Base-by-base conservation (phyloP, 1,140 invertebrate species). In the Antheraea mylitta region DNA sequence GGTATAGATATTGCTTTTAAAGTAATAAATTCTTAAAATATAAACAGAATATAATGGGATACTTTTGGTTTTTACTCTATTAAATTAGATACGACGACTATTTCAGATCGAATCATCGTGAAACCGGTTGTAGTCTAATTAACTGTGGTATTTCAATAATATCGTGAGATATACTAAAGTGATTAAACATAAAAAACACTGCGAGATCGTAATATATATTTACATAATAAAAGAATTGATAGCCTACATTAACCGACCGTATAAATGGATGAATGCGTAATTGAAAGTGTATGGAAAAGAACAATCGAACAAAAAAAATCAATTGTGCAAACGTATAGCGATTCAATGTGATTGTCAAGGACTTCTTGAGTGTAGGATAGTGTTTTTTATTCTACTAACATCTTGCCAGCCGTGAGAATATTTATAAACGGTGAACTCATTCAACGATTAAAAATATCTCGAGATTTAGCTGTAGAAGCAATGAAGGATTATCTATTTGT, bases 311-410 rank as follows among this genome's bases (percentile, higher is more conserved):
- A 66, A 66, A 73, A 73, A 67, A 73, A 22, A 53, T 30, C 38
- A 70, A 67, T 59, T 62, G 71, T 48, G 22, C 62, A 62, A 64
- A 59, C 58, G 63, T 66, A 64, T 38, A 13, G 45, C 18, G 30
- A 22, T 62, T 68, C 66, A 69, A 67, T 70, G 68, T 73, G 64
- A 69, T 65, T 69, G 71, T 63, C 71, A 67, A 73, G 71, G 68
- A 73, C 68, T 61, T 22, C 38, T 65, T 63, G 22, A 69, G 67
- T 70, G 64, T 62, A 37, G 13, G 18, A 30, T 22, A 37, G 22
- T 36, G 7, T 53, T 73, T 73, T 73, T 73, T 69, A 61, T 69
- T 62, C 58, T 42, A 67, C 8, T 11, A 22, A 38, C 30, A 37
- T 61, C 62, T 58, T 65, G 58, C 62, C 64, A 30, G 45, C 38